phyloP scores from a whole-genome alignment of 1,140 invertebrate genomes.

The Pectinophora gossypiella region DNA sequence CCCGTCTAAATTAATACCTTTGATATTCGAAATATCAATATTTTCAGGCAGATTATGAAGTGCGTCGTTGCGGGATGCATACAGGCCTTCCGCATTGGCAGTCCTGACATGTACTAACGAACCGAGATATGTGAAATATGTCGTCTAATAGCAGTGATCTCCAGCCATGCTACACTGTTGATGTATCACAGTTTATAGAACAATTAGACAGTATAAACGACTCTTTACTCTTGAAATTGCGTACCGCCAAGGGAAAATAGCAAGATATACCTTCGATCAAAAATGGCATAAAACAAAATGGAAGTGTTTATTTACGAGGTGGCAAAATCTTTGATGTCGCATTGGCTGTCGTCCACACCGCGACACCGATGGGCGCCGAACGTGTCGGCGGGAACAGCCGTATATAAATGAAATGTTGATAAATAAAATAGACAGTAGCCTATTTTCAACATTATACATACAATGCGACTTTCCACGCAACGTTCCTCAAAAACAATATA shows the following conservation, averaged over 20 bases:
- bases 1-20: constrained; percentile 67
- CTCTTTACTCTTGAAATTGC: too few relatives aligned
- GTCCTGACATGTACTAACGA: constrained; percentile 37
- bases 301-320: constrained; percentile 61
- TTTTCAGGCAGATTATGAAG: constrained; percentile 60
- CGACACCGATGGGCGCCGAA: constrained; percentile 23
- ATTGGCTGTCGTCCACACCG: constrained; percentile 52
- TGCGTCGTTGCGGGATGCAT: constrained; percentile 36
- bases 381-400: neutral
- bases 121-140: constrained; percentile 28
- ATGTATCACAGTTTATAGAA: too few relatives aligned
- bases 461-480: too few relatives aligned
- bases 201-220: too few relatives aligned
- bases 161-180: neutral
- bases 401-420: too few relatives aligned
- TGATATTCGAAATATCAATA: constrained; percentile 70
- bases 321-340: constrained; percentile 63
- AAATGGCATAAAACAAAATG: too few relatives aligned
- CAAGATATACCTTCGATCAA: too few relatives aligned
- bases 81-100: constrained; percentile 57
- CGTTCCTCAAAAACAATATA: too few relatives aligned
- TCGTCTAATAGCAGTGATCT: constrained; percentile 20
- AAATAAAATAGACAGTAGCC: too few relatives aligned
- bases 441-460: too few relatives aligned
- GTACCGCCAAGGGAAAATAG: too few relatives aligned